These are phyloP conservation scores for Paedocypris sp. DNA, from an alignment of 2,113 vertebrate species.

Conservation along the genomic window DNA sequence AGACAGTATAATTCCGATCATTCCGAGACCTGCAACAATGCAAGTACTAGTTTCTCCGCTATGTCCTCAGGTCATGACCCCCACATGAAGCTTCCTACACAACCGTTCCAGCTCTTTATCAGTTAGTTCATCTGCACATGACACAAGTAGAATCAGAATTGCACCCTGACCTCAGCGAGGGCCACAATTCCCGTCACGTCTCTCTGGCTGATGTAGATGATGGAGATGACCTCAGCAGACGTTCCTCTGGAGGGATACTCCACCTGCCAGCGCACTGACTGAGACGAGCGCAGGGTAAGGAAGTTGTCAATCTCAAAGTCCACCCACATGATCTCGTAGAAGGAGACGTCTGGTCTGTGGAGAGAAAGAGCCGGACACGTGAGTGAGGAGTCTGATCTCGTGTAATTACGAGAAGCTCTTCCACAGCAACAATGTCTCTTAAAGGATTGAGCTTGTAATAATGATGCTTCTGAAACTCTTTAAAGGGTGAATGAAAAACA, in stretches of 20 bases:
- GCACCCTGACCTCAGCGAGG: slow-evolving; percentile 69
- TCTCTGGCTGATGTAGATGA: slow-evolving; percentile 78
- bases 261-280: slow-evolving; percentile 82
- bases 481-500: no score
- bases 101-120: no score
- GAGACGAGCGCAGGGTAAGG: slow-evolving; percentile 71
- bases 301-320: slow-evolving; percentile 82
- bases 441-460: no score
- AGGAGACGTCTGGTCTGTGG: slow-evolving; percentile 63
- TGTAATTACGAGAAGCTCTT: no score
- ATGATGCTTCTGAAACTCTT: no score
- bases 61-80: no score
- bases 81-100: no score
- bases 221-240: slow-evolving; percentile 64
- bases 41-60: no score
- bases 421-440: no score
- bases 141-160: not conserved
- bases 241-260: slow-evolving; percentile 67
- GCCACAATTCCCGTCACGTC: slow-evolving; percentile 79
- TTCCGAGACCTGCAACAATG: no score
- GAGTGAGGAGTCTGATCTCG: not conserved
- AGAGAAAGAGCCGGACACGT: not conserved
- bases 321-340: slow-evolving; percentile 83
- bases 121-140: no score
- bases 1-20: no score